These are phyloP conservation scores for Tachypleus tridentatus DNA, from an alignment of 1,140 invertebrate species.

Conservation along the genomic window DNA sequence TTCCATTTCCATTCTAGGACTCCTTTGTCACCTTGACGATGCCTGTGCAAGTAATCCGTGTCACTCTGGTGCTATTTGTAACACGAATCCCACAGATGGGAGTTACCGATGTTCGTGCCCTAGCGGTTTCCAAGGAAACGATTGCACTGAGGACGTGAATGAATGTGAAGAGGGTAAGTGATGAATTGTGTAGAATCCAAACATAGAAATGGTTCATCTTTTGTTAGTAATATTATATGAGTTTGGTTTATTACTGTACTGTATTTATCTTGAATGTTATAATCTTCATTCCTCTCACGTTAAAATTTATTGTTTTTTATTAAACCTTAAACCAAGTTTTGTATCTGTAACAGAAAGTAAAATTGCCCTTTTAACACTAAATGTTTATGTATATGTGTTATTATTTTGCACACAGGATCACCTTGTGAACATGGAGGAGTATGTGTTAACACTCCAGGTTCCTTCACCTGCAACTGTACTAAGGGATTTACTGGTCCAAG, in stretches of 20 bases:
- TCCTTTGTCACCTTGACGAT: conserved; percentile 87
- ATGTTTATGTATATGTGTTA: not conserved
- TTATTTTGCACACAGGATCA: conserved; percentile 14
- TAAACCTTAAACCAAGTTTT: too few relatives aligned
- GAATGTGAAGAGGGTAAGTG: conserved; percentile 82
- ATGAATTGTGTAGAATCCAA: conserved; percentile 5
- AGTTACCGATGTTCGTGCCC: conserved; percentile 88
- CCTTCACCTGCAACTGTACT: conserved; percentile 81
- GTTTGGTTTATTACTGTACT: too few relatives aligned
- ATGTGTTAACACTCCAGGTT: conserved; percentile 89
- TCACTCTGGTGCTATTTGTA: conserved; percentile 81
- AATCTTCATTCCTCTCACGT: too few relatives aligned
- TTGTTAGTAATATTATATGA: too few relatives aligned
- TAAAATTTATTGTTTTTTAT: too few relatives aligned
- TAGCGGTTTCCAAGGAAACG: conserved; percentile 72
- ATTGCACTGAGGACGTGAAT: conserved; percentile 87
- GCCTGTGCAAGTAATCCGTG: conserved; percentile 92
- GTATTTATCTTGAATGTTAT: too few relatives aligned
- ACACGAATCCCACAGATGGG: conserved; percentile 90
- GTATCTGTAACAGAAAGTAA: too few relatives aligned
- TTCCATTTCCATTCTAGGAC: conserved; percentile 40
- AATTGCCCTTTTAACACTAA: too few relatives aligned
- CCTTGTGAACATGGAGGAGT: conserved; percentile 36
- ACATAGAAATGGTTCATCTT: too few relatives aligned
- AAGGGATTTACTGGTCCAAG: conserved; percentile 83